A percentile compares a stretch with the other conserved stretches of the same genome.
These are phyloP conservation scores for Morone chrysops DNA, from an alignment of 2,113 vertebrate genomes.

Conservation along the genomic window DNA sequence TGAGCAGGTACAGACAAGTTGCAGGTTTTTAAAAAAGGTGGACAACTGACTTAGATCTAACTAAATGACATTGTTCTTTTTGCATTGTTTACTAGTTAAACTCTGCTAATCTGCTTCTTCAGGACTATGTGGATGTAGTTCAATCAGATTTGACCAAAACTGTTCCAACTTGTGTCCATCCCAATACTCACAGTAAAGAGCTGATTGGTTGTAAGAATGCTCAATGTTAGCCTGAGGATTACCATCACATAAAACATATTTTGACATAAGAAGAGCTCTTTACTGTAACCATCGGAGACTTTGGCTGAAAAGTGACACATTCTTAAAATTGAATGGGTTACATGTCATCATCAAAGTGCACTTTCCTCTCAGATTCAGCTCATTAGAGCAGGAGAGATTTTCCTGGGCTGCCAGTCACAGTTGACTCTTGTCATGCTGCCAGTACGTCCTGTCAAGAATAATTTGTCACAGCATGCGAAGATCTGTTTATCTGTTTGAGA, in stretches of 20 bases:
- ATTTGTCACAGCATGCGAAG: slow-evolving; percentile 40
- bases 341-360: slow-evolving; percentile 15
- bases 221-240: background rate
- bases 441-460: slow-evolving; percentile 17
- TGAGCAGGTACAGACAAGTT: background rate
- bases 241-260: background rate
- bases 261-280: background rate
- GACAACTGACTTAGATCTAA: background rate
- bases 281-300: background rate
- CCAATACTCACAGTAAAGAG: background rate
- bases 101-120: background rate
- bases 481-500: slow-evolving; percentile 34
- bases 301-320: background rate
- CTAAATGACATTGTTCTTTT: background rate
- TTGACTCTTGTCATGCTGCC: slow-evolving; percentile 48
- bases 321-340: slow-evolving; percentile 7
- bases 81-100: too few species aligned
- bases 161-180: background rate
- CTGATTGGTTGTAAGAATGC: background rate
- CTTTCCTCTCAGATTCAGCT: background rate
- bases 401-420: slow-evolving; percentile 39
- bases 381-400: slow-evolving; percentile 23
- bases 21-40: background rate
- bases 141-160: background rate
- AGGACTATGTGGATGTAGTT: background rate